These are phyloP conservation scores for Nowickia ferox DNA, from an alignment of 2,888 invertebrate species.

Conservation along the genomic window DNA sequence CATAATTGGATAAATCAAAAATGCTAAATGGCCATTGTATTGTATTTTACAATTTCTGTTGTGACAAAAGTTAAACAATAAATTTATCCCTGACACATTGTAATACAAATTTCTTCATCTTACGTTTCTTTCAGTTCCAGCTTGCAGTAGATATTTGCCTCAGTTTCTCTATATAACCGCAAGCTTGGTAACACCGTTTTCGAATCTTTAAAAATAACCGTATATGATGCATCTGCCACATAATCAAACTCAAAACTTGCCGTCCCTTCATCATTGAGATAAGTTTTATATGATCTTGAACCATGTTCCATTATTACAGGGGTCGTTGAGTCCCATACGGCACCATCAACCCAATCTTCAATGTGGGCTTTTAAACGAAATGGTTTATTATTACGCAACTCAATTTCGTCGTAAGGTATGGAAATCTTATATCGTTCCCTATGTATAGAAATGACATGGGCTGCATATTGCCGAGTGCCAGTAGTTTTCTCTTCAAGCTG, in stretches of 20 bases:
- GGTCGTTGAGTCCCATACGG: no score
- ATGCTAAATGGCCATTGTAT: no score
- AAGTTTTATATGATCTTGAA: constrained; percentile 67
- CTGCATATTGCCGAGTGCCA: neutral
- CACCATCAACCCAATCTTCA: no score
- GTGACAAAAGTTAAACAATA: no score
- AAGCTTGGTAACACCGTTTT: neutral
- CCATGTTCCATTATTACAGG: no score
- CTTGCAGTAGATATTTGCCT: neutral
- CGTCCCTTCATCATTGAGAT: constrained; percentile 83
- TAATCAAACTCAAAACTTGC: constrained; percentile 78
- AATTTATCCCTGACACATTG: no score
- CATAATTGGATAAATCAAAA: no score
- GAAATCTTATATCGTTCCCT: neutral
- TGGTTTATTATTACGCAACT: no score
- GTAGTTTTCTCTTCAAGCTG: constrained; percentile 47
- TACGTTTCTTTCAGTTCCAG: constrained; percentile 14
- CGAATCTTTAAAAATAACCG: constrained; percentile 20
- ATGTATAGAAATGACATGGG: neutral
- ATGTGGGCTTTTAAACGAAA: no score
- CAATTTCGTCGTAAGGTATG: neutral
- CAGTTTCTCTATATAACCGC: neutral
- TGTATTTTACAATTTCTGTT: no score
- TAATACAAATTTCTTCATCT: neutral
- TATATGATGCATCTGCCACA: constrained; percentile 76